Evolutionary conservation across 2,113 vertebrate species (phyloP).

Genomic region (Neopipo cinnamomea): DNA sequence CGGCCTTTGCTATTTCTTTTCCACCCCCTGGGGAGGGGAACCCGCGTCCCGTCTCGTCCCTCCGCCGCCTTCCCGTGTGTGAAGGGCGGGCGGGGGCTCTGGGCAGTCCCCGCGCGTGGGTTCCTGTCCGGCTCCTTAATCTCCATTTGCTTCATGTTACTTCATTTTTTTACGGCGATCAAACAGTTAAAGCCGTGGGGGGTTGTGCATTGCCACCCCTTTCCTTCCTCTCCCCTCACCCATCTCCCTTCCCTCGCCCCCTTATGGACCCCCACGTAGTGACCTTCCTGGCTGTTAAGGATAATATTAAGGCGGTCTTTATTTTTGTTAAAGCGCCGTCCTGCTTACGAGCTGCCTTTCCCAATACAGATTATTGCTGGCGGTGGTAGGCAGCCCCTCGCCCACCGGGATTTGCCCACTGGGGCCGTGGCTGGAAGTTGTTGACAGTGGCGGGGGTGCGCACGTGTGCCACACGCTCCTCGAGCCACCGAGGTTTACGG

Average conservation of each 20-base stretch:
- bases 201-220: not conserved
- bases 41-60: not conserved
- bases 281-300: not conserved
- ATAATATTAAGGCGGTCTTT: not conserved
- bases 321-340: not conserved
- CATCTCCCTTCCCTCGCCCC: not conserved
- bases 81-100: not conserved
- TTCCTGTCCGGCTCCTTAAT: not conserved
- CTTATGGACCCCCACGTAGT: not conserved
- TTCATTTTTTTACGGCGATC: not conserved
- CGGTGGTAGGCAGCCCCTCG: not conserved
- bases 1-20: not conserved
- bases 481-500: not conserved
- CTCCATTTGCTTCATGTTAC: not conserved
- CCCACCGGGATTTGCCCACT: not conserved
- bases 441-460: not conserved
- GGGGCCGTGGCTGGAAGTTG: not conserved
- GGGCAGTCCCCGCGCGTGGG: not conserved
- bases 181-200: not conserved
- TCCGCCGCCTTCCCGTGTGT: not conserved
- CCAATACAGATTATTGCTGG: not conserved
- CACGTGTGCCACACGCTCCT: not conserved
- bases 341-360: not conserved
- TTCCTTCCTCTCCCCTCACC: not conserved
- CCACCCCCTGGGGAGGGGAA: not conserved